Conservation (phyloP, 2,113 vertebrate genomes). For the Oriolus oriolus region DNA sequence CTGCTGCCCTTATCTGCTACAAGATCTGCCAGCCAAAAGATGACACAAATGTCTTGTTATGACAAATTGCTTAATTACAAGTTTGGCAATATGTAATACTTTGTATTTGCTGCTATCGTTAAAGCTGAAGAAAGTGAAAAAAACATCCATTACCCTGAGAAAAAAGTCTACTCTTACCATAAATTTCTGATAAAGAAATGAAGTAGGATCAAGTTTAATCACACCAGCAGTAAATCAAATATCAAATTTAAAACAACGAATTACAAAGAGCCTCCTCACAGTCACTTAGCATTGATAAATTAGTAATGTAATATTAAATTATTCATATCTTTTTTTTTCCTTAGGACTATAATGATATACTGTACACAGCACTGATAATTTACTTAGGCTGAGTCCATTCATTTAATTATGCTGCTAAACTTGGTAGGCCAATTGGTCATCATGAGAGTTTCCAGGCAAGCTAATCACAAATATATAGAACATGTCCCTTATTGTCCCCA, state of each 20-base stretch:
- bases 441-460: conserved; percentile 82
- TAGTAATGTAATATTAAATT: conserved; percentile 83
- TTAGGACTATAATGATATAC: conserved; percentile 79
- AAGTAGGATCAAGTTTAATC: conserved; percentile 72
- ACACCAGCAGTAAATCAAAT: conserved; percentile 73
- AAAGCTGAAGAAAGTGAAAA: conserved; percentile 25
- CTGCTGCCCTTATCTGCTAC: conserved; percentile 7
- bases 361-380: conserved; percentile 82
- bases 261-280: conserved; percentile 74
- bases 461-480: conserved; percentile 88
- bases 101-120: conserved; percentile 27
- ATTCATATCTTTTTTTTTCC: conserved; percentile 77
- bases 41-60: neutral
- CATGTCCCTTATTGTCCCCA: conserved; percentile 85
- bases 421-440: conserved; percentile 85
- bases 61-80: conserved; percentile 56
- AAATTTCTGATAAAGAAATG: conserved; percentile 65
- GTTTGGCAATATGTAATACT: conserved; percentile 39
- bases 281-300: conserved; percentile 83
- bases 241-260: conserved; percentile 80
- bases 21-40: neutral
- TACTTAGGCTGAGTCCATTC: conserved; percentile 85
- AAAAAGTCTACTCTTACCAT: conserved; percentile 34
- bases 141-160: conserved; percentile 3
- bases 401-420: conserved; percentile 87